Evolutionary conservation across 1,140 invertebrate genomes (phyloP).

Genomic region (Sycophaga agraensis): DNA sequence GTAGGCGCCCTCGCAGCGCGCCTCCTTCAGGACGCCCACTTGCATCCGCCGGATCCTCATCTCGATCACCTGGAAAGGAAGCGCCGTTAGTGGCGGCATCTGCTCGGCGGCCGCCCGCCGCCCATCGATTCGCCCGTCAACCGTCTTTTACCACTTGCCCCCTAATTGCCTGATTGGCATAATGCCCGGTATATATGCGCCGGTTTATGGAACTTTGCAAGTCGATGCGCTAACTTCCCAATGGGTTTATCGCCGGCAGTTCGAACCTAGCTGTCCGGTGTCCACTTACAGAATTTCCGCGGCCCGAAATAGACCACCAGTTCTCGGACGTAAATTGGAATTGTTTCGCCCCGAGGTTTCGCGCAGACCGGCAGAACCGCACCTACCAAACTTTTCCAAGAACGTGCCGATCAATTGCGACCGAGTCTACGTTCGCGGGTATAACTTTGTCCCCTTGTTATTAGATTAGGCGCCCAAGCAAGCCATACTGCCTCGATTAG

Average conservation of each 20-base stretch:
- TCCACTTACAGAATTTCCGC: slow-evolving; percentile 15
- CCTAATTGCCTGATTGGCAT: too few relatives aligned
- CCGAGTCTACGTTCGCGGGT: too few relatives aligned
- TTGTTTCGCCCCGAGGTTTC: slow-evolving; percentile 6
- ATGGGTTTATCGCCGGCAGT: not conserved
- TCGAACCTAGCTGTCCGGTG: not conserved
- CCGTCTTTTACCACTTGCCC: too few relatives aligned
- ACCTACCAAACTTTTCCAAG: slow-evolving; percentile 11
- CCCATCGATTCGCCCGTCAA: too few relatives aligned
- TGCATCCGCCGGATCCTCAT: slow-evolving; percentile 45
- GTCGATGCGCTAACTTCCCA: not conserved
- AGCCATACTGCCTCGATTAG: too few relatives aligned
- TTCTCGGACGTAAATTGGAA: slow-evolving; percentile 24
- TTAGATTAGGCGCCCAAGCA: too few relatives aligned
- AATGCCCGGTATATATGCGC: too few relatives aligned
- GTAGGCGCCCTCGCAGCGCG: slow-evolving; percentile 45
- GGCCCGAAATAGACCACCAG: not conserved
- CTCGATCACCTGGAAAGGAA: slow-evolving; percentile 46
- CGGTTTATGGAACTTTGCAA: too few relatives aligned
- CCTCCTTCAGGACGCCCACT: slow-evolving; percentile 46
- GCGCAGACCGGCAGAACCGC: not conserved
- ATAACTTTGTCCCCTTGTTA: too few relatives aligned
- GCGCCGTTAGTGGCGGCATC: too few relatives aligned
- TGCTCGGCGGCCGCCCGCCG: too few relatives aligned
- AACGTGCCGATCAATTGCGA: slow-evolving; percentile 24